Evolutionary conservation across 2,888 invertebrate species (phyloP), one percentile per base, ranked within the genome.

Genomic region (Hyalella azteca): DNA sequence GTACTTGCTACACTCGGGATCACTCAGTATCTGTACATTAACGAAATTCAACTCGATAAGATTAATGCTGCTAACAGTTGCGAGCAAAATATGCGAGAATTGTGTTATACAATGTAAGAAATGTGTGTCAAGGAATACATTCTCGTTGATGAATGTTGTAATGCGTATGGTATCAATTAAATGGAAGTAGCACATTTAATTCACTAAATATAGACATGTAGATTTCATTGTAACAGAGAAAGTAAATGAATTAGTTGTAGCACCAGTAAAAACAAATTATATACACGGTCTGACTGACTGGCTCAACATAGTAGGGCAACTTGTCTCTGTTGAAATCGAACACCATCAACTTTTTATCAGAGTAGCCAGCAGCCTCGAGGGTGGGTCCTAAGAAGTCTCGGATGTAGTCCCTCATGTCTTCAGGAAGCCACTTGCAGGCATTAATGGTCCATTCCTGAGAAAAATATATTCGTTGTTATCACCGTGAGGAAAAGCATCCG

Each of bases 321-420:
- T 73, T 41, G 73, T 41, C 41, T 9, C 73, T n/a, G 45, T 73
- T 73, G 73, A 41, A 73, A 15, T 73, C 73, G 73, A n/a, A 32
- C n/a, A 92, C 90, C 83, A 96, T 89, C 26, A 96, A 90, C 85
- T 92, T 90, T 0, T 93, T 87, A 78, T 91, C 86, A 13, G 90
- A 91, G 85, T 91, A 91, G 4, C 89, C 87, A 0, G 90, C 89
- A 11, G 87, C 90, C 13, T 90, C 89, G 26, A 96, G 87, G 0
- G 91, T 90, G 0, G 94, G 95, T 0, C 95, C 95, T 40, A 96
- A 89, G 88, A 94, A 89, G 26, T 92, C 87, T 0, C 89, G 90
- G 3, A 95, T 89, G 91, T 39, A 73, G 36, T 73, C 73, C 15
- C 73, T 15, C 73, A 73, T 73, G n/a, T 73, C 73, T 39, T 73